Percentiles rank a stretch among this genome's conserved stretches.
Evolutionary conservation across 2,797 vertebrate species (phyloP).

Genomic region (Coregonus sp.): DNA sequence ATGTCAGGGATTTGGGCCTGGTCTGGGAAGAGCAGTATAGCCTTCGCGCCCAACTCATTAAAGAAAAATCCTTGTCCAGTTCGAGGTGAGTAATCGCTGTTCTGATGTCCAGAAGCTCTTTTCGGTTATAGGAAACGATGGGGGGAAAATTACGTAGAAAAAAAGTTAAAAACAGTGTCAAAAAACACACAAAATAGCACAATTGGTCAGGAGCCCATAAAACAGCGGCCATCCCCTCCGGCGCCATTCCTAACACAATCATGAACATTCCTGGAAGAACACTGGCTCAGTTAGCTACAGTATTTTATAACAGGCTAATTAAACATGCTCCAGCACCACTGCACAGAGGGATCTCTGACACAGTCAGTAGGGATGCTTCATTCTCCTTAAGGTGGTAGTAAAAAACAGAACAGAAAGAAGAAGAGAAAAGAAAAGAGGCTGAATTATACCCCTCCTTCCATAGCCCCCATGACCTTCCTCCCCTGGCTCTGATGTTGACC

Average conservation of each 20-base stretch:
- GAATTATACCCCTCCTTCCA: conserved; percentile 26
- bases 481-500: conserved; percentile 61
- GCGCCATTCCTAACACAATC: conserved; percentile 54
- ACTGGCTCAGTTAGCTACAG: conserved; percentile 56
- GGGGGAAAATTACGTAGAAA: too few relatives aligned
- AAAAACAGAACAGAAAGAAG: conserved; percentile 58
- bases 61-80: too few relatives aligned
- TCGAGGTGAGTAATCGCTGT: too few relatives aligned
- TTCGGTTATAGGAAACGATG: too few relatives aligned
- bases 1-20: too few relatives aligned
- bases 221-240: too few relatives aligned
- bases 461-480: conserved; percentile 51
- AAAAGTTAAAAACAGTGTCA: too few relatives aligned
- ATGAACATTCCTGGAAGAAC: conserved; percentile 79
- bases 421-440: conserved; percentile 40
- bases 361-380: conserved; percentile 61
- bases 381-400: conserved; percentile 72
- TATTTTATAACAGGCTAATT: conserved; percentile 74
- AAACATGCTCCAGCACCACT: conserved; percentile 52
- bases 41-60: too few relatives aligned
- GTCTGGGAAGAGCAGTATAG: too few relatives aligned
- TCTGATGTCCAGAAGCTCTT: too few relatives aligned
- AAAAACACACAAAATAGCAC: too few relatives aligned
- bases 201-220: too few relatives aligned
- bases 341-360: conserved; percentile 57